phyloP scores from a whole-genome alignment of 2,797 vertebrate genomes.

The Psittacula derbiana region DNA sequence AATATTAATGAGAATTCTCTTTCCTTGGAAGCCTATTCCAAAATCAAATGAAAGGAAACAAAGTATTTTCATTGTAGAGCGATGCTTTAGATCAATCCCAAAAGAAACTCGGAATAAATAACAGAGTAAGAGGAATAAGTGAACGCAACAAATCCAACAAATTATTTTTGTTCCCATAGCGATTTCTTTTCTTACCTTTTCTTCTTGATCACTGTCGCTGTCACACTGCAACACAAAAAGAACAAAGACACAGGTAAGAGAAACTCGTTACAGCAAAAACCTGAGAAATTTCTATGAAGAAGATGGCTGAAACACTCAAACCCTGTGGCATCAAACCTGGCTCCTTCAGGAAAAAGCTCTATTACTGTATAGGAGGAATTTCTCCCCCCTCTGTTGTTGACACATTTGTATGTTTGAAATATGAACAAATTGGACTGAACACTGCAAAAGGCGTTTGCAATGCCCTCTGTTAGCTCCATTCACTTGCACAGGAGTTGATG shows the following conservation, averaged over 20 bases:
- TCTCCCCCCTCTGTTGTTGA: neutral
- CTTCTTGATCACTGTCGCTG: slow-evolving; percentile 94
- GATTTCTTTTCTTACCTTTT: slow-evolving; percentile 85
- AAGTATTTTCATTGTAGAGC: neutral
- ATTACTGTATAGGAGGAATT: neutral
- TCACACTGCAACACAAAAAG: slow-evolving; percentile 85
- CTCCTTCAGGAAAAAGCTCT: neutral
- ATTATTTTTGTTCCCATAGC: neutral
- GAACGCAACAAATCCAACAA: neutral
- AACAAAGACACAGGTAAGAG: slow-evolving; percentile 17
- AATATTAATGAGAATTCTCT: neutral
- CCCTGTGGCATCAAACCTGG: neutral
- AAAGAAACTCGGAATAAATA: neutral
- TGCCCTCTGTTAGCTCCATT: neutral
- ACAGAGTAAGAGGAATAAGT: neutral
- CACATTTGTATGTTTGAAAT: neutral
- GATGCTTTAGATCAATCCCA: neutral
- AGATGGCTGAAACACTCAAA: neutral
- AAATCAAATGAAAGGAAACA: neutral
- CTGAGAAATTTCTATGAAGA: neutral
- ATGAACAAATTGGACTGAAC: neutral
- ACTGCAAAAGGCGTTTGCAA: neutral
- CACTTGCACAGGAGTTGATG: neutral
- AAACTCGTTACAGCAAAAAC: neutral
- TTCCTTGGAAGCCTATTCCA: neutral